Conservation (phyloP, 2,113 vertebrate genomes). For the Calonectris borealis region DNA sequence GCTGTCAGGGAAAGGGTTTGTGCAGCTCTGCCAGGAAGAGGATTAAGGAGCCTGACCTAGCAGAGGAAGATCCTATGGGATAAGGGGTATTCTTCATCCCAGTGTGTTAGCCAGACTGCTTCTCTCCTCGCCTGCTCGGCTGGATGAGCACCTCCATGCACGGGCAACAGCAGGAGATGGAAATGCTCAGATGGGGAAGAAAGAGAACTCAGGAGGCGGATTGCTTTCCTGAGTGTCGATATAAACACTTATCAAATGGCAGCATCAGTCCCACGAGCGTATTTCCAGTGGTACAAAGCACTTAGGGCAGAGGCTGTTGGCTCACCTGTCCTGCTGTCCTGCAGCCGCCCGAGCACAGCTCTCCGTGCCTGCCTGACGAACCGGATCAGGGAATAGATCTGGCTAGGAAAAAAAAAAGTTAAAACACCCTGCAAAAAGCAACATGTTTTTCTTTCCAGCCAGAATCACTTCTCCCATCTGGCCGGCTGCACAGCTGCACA, state of each 20-base stretch:
- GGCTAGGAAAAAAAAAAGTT: neutral
- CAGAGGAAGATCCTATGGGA: neutral
- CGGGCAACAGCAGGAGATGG: neutral
- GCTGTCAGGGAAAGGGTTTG: neutral
- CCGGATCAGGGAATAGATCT: neutral
- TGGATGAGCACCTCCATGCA: neutral
- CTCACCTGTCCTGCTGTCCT: neutral
- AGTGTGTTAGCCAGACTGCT: neutral
- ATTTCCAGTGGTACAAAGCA: neutral
- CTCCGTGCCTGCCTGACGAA: accelerated
- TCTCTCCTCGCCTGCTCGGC: neutral
- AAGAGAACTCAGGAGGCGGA: neutral
- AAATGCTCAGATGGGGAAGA: neutral
- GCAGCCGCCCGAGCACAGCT: neutral
- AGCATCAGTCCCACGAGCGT: neutral
- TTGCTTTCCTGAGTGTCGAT: neutral
- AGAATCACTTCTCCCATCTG: constrained; percentile 22
- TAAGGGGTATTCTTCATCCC: neutral
- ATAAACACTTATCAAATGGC: neutral
- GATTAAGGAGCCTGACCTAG: neutral
- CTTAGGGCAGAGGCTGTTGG: neutral
- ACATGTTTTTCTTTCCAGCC: constrained; percentile 33
- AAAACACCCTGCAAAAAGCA: neutral
- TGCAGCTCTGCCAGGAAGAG: neutral
- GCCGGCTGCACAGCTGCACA: neutral